phyloP scores from a whole-genome alignment of 2,113 vertebrate genomes.

The Chaenogobius annularis region DNA sequence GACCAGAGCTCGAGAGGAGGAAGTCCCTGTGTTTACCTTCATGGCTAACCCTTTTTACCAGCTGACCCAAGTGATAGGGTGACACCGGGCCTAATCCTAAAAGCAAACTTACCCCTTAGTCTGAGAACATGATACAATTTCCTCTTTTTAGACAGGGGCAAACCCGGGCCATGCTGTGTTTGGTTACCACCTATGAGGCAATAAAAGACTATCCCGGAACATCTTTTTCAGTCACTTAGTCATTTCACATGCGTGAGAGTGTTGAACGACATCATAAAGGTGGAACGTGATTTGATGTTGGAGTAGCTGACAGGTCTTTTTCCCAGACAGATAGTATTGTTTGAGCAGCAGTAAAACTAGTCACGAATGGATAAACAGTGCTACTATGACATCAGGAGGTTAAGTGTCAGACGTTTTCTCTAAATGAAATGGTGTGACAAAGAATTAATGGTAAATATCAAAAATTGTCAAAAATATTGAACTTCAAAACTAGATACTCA shows the following conservation, averaged over 20 bases:
- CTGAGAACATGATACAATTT: slow-evolving; percentile 89
- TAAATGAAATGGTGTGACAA: no score
- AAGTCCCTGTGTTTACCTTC: slow-evolving; percentile 63
- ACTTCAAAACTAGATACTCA: no score
- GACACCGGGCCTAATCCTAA: slow-evolving; percentile 82
- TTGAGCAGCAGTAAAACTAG: slow-evolving; percentile 58
- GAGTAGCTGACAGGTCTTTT: slow-evolving; percentile 64
- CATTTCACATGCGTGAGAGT: slow-evolving; percentile 81
- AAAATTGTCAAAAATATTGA: no score
- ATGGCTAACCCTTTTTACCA: slow-evolving; percentile 67
- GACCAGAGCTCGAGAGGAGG: slow-evolving; percentile 4
- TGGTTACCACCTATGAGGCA: slow-evolving; percentile 84
- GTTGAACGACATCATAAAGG: slow-evolving; percentile 84
- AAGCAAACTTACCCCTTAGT: slow-evolving; percentile 78
- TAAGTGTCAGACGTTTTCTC: slow-evolving; percentile 8
- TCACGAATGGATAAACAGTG: slow-evolving; percentile 48
- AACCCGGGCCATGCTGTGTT: slow-evolving; percentile 79
- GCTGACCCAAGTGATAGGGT: slow-evolving; percentile 73
- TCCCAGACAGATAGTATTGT: slow-evolving; percentile 80
- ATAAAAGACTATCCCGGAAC: slow-evolving; percentile 81
- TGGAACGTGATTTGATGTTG: slow-evolving; percentile 75
- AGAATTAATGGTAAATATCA: no score
- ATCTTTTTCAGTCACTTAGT: slow-evolving; percentile 79
- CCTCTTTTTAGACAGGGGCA: slow-evolving; percentile 75
- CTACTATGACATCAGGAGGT: slow-evolving; percentile 25